Evolutionary conservation across 2,113 vertebrate species (phyloP).

Genomic region (Steatornis caripensis): DNA sequence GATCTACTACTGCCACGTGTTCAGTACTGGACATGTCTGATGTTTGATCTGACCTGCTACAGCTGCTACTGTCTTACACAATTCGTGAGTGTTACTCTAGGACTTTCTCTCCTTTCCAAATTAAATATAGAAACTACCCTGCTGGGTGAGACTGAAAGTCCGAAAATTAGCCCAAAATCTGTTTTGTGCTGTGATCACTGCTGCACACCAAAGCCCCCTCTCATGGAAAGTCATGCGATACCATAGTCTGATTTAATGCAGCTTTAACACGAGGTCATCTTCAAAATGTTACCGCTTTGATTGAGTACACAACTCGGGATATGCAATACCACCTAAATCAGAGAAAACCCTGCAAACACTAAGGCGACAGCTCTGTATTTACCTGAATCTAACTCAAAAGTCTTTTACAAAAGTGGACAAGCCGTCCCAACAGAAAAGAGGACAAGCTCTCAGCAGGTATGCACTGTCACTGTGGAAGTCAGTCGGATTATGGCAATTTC

Average conservation of each 20-base stretch:
- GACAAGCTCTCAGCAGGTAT: background rate
- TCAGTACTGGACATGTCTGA: background rate
- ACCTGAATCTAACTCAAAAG: background rate
- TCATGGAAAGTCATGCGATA: background rate
- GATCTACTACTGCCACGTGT: rapidly evolving
- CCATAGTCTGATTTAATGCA: background rate
- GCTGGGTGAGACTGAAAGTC: background rate
- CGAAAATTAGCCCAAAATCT: background rate
- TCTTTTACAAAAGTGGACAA: background rate
- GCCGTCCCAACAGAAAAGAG: background rate
- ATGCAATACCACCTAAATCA: background rate
- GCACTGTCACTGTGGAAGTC: background rate
- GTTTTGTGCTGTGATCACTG: background rate
- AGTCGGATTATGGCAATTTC: background rate
- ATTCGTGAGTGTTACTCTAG: background rate
- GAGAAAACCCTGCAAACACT: background rate
- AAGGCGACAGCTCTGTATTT: background rate
- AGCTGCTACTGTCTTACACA: background rate
- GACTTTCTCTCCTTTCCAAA: background rate
- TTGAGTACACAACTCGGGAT: background rate
- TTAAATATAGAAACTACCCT: background rate
- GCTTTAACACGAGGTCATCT: background rate
- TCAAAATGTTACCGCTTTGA: background rate
- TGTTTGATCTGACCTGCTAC: background rate
- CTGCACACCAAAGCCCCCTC: background rate